Percentiles rank a stretch among this genome's conserved stretches.
Evolutionary conservation across 2,113 vertebrate genomes (phyloP).

Genomic region (Cryptoleucopteryx plumbea): DNA sequence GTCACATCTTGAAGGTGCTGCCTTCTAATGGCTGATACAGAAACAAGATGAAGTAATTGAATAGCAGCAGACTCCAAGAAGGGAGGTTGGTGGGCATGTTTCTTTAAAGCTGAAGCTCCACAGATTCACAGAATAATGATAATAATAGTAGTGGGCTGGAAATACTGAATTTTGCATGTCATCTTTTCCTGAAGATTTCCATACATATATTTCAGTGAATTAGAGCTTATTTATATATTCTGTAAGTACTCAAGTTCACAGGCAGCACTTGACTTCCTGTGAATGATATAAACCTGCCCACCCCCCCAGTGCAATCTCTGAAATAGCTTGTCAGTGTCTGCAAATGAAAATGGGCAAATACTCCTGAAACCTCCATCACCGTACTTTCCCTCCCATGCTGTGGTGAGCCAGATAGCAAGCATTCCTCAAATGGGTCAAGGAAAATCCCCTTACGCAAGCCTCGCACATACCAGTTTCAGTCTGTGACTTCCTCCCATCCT

Average conservation of each 20-base stretch:
- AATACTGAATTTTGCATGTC: neutral
- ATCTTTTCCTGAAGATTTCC: neutral
- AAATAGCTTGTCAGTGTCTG: neutral
- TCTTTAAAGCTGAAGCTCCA: neutral
- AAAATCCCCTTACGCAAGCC: neutral
- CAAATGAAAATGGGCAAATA: neutral
- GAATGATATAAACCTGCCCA: neutral
- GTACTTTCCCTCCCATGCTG: neutral
- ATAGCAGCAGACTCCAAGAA: neutral
- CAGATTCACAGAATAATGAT: neutral
- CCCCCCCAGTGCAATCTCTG: neutral
- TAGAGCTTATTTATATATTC: neutral
- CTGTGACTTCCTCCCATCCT: neutral
- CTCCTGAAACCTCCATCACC: neutral
- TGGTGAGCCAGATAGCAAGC: neutral
- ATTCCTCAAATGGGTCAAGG: neutral
- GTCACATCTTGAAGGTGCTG: neutral
- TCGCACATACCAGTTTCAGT: neutral
- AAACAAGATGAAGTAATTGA: neutral
- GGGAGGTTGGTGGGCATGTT: neutral
- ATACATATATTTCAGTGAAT: neutral
- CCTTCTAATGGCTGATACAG: neutral
- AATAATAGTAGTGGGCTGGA: neutral
- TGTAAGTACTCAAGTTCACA: fast-evolving
- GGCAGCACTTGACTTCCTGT: neutral